Base-by-base conservation (phyloP, 1,140 invertebrate genomes). In the Pogonus chalceus region DNA sequence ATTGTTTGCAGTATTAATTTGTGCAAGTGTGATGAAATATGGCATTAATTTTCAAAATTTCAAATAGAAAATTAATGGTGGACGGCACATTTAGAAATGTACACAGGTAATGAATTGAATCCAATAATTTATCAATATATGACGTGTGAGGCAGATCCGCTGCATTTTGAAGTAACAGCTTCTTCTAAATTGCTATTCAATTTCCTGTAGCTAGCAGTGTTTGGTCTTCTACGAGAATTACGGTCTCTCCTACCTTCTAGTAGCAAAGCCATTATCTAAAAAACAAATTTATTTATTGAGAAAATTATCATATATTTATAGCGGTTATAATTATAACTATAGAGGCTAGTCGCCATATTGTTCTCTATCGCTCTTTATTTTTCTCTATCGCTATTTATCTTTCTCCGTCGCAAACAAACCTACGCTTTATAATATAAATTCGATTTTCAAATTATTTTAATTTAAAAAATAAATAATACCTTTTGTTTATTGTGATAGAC, bases 401-500 rank as follows among this genome's bases (percentile, higher is more conserved):
- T 21, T 7, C n/a, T n/a, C 7, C 31, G 31, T 35, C n/a, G 31
- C 7, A 35, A n/a, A 35, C 7, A 35, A 35, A 7, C 7, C 7
- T n/a, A 35, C 31, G 7, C 31, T n/a, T 9, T n/a, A 7, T 35
- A 35, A n/a, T n/a, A n/a, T n/a, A n/a, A n/a, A n/a, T n/a, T n/a
- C n/a, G n/a, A n/a, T n/a, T 35, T 35, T 35, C n/a, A 35, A 9
- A 35, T 35, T n/a, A n/a, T 12, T 47, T 10, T 47, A 12, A 18
- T 16, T 21, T 16, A 14, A 18, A 21, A 14, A 47, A 0, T 9
- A 47, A 47, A 18, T 16, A 20, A 1, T 65, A 83, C 82, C 74
- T 83, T 84, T 66, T 84, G 79, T 62, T 83, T 83, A 58, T 84
- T 83, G 59, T 83, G 80, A 67, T 82, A 84, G 58, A 75, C 71